Base-by-base conservation (phyloP, 2,888 invertebrate species). In the Callimorpha dominula region DNA sequence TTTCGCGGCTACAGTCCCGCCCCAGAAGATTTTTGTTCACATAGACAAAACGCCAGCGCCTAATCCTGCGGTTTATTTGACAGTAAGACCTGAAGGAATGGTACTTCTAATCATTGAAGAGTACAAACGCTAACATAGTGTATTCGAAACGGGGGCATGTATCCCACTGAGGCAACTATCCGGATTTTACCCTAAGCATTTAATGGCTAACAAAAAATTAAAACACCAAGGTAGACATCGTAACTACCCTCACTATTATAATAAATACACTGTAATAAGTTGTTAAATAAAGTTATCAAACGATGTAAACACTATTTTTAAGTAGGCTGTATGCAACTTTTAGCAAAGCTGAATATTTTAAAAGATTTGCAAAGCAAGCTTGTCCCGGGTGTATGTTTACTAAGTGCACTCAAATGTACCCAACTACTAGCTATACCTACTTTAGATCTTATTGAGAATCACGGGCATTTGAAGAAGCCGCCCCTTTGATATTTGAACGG, bases 361-460 rank as follows among this genome's bases (percentile, higher is more conserved):
- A 81, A 81, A 80, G 77, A 82, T 82, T 82, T 77, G 78, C 78
- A 76, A 79, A 83, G 82, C 77, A 83, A 85, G 75, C 77, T 74
- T 77, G 81, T 81, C 73, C 72, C 68, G 70, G 74, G 68, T 82
- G 85, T 80, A 83, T 81, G 83, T 82, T 79, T 76, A 76, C 72
- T 65, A 70, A 74, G 64, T 76, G 74, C 71, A 72, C 72, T 75
- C 79, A 77, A 81, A 85, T 43, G 63, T 63, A 66, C n/a, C 31
- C 46, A 73, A 65, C 62, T 72, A 52, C 50, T 31, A 62, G 42
- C 69, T 81, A 81, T 75, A 81, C 76, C 81, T 9, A 81, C 74
- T 80, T 84, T 85, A 79, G 84, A 81, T 63, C 79, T 84, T 74
- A 83, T 49, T 67, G 68, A 70, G 80, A 83, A 84, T 87, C 81